Conservation (phyloP, 2,797 vertebrate genomes). For the Pelochelys cantorii region DNA sequence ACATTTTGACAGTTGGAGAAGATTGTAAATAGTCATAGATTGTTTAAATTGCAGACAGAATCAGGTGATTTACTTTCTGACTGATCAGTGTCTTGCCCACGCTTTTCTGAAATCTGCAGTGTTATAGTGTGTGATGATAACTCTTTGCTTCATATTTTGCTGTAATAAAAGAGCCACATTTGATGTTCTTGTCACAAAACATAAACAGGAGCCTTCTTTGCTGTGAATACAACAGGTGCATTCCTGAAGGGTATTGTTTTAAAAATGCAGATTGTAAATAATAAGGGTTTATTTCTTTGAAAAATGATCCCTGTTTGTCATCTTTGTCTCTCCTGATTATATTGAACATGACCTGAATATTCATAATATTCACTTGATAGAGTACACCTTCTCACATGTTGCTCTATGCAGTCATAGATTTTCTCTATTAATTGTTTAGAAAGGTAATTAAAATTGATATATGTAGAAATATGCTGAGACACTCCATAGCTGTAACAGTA, state of each 20-base stretch:
- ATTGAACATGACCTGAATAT: constrained; percentile 39
- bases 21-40: not conserved
- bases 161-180: rapidly evolving
- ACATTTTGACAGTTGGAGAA: not conserved
- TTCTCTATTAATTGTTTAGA: constrained; percentile 62
- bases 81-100: rapidly evolving
- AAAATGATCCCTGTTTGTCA: not conserved
- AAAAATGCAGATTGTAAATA: not conserved
- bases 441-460: constrained; percentile 64
- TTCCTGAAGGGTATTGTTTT: not conserved
- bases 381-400: constrained; percentile 22
- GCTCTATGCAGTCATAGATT: constrained; percentile 38
- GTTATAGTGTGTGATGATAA: not conserved
- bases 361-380: constrained; percentile 41
- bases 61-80: rapidly evolving
- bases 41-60: rapidly evolving
- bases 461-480: constrained; percentile 21
- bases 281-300: not conserved
- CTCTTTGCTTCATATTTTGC: not conserved
- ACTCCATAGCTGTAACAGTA: constrained; percentile 1
- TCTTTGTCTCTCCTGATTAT: constrained; percentile 13
- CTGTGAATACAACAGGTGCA: not conserved
- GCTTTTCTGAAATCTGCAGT: not conserved
- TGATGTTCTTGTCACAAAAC: not conserved
- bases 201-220: not conserved